Conservation (phyloP, 1,140 invertebrate genomes). For the Aleiodes sp. region DNA sequence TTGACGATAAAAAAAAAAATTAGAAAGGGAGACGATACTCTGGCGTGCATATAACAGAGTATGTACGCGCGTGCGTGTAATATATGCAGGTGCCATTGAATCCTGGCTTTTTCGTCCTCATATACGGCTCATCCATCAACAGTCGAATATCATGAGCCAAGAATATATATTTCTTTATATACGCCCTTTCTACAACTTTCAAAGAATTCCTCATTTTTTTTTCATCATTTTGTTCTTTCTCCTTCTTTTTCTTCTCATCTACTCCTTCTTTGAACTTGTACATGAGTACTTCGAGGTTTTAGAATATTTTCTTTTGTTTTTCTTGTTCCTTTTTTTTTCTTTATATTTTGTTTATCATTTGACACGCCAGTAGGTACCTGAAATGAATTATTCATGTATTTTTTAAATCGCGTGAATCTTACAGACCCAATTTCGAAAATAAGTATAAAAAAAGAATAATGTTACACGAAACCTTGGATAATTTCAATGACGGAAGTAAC, state of each 20-base stretch:
- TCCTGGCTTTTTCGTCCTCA: conserved; percentile 6
- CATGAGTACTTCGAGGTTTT: not conserved
- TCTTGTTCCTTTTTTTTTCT: not conserved
- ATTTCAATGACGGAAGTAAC: conserved; percentile 1
- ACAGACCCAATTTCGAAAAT: not conserved
- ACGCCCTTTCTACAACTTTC: conserved; percentile 8
- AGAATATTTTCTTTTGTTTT: not conserved
- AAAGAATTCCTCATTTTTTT: conserved; percentile 15
- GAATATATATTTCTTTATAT: conserved; percentile 26
- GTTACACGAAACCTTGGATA: conserved; percentile 2
- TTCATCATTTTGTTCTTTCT: not conserved
- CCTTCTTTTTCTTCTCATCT: not conserved
- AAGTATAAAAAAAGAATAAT: not conserved
- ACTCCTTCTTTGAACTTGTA: conserved; percentile 5
- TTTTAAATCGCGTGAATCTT: conserved; percentile 1
- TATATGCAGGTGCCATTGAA: conserved; percentile 41
- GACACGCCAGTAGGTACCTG: conserved; percentile 6
- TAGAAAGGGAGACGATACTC: not conserved
- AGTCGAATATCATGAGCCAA: conserved; percentile 35
- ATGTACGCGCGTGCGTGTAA: conserved; percentile 32
- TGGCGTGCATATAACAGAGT: conserved; percentile 16
- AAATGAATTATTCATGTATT: conserved; percentile 19
- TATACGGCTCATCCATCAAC: conserved; percentile 41
- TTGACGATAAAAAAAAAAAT: conserved; percentile 5
- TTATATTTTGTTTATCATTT: conserved; percentile 9